These are phyloP conservation scores for Portevinia maculata DNA, from an alignment of 2,888 invertebrate genomes.

Conservation along the genomic window DNA sequence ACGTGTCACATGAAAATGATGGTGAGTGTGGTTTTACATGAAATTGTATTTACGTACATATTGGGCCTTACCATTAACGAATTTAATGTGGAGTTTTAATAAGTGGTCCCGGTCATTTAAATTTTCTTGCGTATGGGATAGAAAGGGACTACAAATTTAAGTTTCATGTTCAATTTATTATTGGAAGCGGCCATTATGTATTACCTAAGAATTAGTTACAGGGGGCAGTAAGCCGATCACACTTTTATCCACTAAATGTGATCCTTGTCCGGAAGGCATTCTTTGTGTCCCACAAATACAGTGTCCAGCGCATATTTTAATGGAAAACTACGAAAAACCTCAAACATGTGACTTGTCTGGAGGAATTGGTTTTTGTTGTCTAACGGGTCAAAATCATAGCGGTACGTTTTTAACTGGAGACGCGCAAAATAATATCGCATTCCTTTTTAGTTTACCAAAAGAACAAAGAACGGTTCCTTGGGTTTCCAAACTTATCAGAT, in stretches of 20 bases:
- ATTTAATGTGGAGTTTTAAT: too few relatives aligned
- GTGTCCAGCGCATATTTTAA: constrained; percentile 86
- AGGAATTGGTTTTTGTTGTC: constrained; percentile 86
- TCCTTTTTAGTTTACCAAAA: constrained; percentile 18
- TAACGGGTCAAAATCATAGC: constrained; percentile 86
- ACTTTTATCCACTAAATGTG: constrained; percentile 76
- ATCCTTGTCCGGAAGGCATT: constrained; percentile 83
- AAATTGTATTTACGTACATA: background rate
- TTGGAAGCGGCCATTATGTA: too few relatives aligned
- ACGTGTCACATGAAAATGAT: background rate
- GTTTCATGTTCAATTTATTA: too few relatives aligned
- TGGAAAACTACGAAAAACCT: constrained; percentile 79
- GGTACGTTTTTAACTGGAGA: constrained; percentile 52
- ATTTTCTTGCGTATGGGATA: too few relatives aligned
- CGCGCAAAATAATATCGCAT: background rate
- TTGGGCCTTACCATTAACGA: too few relatives aligned
- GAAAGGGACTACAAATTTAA: too few relatives aligned
- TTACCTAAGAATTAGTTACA: background rate
- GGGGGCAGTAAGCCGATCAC: constrained; percentile 6
- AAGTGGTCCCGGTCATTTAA: too few relatives aligned
- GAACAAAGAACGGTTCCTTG: constrained; percentile 17
- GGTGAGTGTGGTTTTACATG: background rate
- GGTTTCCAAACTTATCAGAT: constrained; percentile 33
- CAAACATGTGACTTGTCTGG: constrained; percentile 84
- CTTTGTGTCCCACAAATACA: constrained; percentile 86